Evolutionary conservation across 2,888 invertebrate genomes (phyloP), one percentile per base, ranked within the genome.

Genomic region (Chloroclystis v-ata): DNA sequence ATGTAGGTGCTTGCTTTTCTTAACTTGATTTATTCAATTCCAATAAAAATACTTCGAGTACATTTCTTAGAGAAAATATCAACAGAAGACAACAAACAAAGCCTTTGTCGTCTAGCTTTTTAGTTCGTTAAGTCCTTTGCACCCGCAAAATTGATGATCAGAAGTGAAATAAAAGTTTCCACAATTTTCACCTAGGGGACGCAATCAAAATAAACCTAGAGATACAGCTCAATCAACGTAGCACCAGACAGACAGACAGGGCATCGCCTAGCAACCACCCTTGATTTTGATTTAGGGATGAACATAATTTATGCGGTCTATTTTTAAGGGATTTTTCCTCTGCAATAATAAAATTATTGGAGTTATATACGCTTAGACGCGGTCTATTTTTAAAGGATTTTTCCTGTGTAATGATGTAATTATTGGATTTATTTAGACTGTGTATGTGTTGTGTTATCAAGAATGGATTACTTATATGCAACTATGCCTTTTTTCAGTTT

Each of bases 261-360:
- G 37, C 37, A 44, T 40, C 25, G 38, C 40, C 41, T 52, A 43
- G 46, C 52, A 48, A 52, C n/a, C 50, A 47, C 47, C 54, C 45
- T 43, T 24, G 11, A 11, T 35, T 35, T 35, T 35, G 35, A 3
- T 16, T 11, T 13, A 7, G 10, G 35, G 20, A 24, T 35, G 20
- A 2, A 24, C 11, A 8, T 8, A 7, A 35, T 20, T 8, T 33
- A 30, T 13, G 4, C 6, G 10, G 9, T n/a, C 13, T 9, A 14
- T n/a, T 5, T 32, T 9, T 32, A 8, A 8, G 7, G 3, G 8
- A 12, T 29, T 29, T 7, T 29, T 11, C 11, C 11, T 29, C 28
- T 2, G 1, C 2, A 28, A 28, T 7, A 2, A 10, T 10, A 8
- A 29, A 12, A 29, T 7, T 12, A n/a, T n/a, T n/a, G n/a, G n/a